Percentiles rank a stretch among this genome's conserved stretches.
Conservation (phyloP, 30 jellyfish, hydroid and myxozoan species). For the Aurelia sp. region DNA sequence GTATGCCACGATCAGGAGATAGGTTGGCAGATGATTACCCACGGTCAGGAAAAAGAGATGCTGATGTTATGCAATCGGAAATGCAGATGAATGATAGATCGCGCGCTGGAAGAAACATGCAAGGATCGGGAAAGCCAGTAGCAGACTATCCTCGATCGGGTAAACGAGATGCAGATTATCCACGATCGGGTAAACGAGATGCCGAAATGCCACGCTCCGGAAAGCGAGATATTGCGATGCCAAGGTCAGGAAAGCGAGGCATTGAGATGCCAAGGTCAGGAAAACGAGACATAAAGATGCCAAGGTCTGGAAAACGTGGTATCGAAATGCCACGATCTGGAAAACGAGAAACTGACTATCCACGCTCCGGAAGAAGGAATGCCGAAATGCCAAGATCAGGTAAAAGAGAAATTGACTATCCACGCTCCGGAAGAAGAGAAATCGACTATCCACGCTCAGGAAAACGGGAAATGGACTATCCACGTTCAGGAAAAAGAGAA, state of each 20-base stretch:
- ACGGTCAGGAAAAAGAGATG: too few relatives aligned
- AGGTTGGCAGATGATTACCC: too few relatives aligned
- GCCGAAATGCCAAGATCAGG: neutral
- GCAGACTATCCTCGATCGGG: neutral
- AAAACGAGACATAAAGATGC: constrained; percentile 20
- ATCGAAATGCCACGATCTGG: neutral
- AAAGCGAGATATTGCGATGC: constrained; percentile 13
- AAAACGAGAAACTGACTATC: neutral
- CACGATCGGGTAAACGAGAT: neutral
- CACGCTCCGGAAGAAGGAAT: too few relatives aligned
- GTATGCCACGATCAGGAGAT: neutral
- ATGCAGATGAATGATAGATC: too few relatives aligned
- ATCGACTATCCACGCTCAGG: constrained; percentile 33
- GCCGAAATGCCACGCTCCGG: constrained; percentile 19
- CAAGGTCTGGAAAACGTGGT: constrained; percentile 30
- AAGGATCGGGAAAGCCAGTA: constrained; percentile 23
- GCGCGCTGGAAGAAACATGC: neutral
- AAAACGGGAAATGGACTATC: constrained; percentile 9
- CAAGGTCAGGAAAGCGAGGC: constrained; percentile 18
- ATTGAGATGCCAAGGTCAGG: constrained; percentile 27
- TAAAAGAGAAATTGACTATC: constrained; percentile 14
- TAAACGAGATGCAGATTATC: neutral
- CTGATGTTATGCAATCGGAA: too few relatives aligned
- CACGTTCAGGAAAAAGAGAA: constrained; percentile 6
- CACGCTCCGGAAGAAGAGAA: constrained; percentile 52